A percentile compares a stretch with the other conserved stretches of the same genome.
These are phyloP conservation scores for Decapterus maruadsi DNA, from an alignment of 2,797 vertebrate species.

Conservation along the genomic window DNA sequence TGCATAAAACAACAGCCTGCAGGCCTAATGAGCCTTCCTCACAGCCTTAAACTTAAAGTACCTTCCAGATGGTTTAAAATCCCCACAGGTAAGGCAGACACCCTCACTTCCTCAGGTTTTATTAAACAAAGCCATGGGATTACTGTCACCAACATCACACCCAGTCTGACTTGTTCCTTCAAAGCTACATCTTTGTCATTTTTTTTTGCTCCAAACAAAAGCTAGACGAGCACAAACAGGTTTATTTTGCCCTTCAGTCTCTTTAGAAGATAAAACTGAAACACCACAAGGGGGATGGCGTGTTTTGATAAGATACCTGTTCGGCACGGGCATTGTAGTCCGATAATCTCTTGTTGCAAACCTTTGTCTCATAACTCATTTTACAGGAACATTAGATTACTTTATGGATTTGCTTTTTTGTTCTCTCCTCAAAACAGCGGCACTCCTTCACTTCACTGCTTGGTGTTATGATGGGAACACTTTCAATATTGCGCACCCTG, in stretches of 20 bases:
- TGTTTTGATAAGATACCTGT: constrained; percentile 23
- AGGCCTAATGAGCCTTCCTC: neutral
- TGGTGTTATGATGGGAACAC: neutral
- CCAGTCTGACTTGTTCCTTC: constrained; percentile 12
- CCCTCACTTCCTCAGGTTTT: neutral
- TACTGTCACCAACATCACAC: constrained; percentile 19
- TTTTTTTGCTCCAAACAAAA: constrained; percentile 30
- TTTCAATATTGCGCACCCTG: constrained; percentile 10
- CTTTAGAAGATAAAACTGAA: neutral
- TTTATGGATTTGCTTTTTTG: neutral
- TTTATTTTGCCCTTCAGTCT: neutral
- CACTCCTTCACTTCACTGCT: neutral
- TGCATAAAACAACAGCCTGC: neutral
- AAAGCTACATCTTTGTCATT: constrained; percentile 6
- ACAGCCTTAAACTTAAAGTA: neutral
- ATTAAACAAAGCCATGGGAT: constrained; percentile 21
- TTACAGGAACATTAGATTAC: neutral
- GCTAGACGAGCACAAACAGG: constrained; percentile 32
- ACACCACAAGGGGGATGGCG: neutral
- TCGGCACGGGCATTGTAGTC: neutral
- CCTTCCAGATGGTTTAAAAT: constrained; percentile 12
- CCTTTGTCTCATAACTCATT: constrained; percentile 3
- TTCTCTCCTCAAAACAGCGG: neutral
- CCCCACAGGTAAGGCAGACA: neutral
- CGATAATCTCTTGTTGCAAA: constrained; percentile 7